A percentile compares a stretch with the other conserved stretches of the same genome.
phyloP scores from a whole-genome alignment of 2,888 invertebrate genomes.

The Steinernema carpocapsae region DNA sequence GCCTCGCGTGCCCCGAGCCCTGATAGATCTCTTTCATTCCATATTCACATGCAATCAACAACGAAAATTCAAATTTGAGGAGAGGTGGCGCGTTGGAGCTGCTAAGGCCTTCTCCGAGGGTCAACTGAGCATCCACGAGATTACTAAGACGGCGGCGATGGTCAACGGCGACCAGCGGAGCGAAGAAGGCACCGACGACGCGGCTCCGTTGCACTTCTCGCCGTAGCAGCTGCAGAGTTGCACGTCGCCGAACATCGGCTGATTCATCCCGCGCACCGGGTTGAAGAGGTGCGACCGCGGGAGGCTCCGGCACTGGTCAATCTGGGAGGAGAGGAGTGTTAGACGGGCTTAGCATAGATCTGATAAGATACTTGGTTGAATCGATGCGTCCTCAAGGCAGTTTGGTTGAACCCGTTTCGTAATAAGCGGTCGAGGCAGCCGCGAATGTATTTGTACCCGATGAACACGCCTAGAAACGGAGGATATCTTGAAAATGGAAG shows the following conservation, averaged over 20 bases:
- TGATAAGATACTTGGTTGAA: conserved; percentile 55
- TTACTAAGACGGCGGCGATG: neutral
- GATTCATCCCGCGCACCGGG: conserved; percentile 52
- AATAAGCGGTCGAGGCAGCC: conserved; percentile 66
- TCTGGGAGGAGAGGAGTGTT: conserved; percentile 4
- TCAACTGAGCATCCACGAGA: conserved; percentile 28
- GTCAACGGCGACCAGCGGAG: conserved; percentile 18
- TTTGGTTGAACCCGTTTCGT: conserved; percentile 66
- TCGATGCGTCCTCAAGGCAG: conserved; percentile 65
- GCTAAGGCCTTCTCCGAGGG: neutral
- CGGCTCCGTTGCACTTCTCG: conserved; percentile 54
- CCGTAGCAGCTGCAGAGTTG: conserved; percentile 63
- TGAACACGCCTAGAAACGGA: conserved; percentile 62
- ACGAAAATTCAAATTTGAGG: neutral
- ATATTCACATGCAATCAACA: neutral
- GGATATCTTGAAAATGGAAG: neutral
- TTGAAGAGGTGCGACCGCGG: conserved; percentile 64
- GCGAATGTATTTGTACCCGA: conserved; percentile 68
- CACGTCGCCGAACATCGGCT: conserved; percentile 60
- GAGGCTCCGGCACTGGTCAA: conserved; percentile 52
- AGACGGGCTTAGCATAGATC: neutral
- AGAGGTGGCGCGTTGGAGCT: neutral
- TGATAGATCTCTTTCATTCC: conserved; percentile 32
- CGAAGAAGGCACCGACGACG: neutral
- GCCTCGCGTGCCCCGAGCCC: neutral